Evolutionary conservation across 2,113 vertebrate genomes (phyloP), one percentile per base, ranked within the genome.

Genomic region (Willisornis vidua): DNA sequence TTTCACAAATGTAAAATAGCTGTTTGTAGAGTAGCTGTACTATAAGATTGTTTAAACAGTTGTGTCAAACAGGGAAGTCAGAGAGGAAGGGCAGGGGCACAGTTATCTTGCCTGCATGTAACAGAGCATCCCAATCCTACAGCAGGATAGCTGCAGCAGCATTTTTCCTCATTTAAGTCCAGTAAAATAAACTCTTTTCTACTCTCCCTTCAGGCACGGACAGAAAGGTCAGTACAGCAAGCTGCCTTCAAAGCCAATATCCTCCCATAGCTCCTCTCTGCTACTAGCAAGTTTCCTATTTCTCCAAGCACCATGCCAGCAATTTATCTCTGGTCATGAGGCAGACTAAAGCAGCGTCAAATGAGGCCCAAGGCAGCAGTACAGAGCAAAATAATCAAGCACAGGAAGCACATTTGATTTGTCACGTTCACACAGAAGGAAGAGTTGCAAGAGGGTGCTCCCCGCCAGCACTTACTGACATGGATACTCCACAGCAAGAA

Each of bases 401-500:
- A 61, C 88, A 96, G 94, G 87, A 92, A 94, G 76, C 87, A 77
- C 78, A 87, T 70, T 96, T 43, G 87, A 77, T 77, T 87, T 63
- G 80, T 77, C 85, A 90, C 78, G 74, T 95, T 94, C 81, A 7
- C 57, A 48, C 39, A 86, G 82, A 71, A 84, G 75, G 67, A 77
- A 54, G 48, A 75, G 83, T 84, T 31, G 45, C 76, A 74, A 92
- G 86, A 94, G 25, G 37, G 72, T 82, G 77, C 62, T 94, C 90
- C 85, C 80, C 43, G 12, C 85, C 71, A 63, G 62, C 52, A 10
- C 80, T 84, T 81, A 65, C 90, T 92, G 80, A 95, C 94, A 88
- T 49, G 93, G 91, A 97, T 96, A 97, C 41, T 68, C 76, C 63
- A 49, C 94, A 49, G 93, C 66, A 58, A 93, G 85, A 73, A 83